A percentile compares a stretch with the other conserved stretches of the same genome.
These are phyloP conservation scores for Caprella mutica DNA, from an alignment of 2,888 invertebrate species.

Conservation along the genomic window DNA sequence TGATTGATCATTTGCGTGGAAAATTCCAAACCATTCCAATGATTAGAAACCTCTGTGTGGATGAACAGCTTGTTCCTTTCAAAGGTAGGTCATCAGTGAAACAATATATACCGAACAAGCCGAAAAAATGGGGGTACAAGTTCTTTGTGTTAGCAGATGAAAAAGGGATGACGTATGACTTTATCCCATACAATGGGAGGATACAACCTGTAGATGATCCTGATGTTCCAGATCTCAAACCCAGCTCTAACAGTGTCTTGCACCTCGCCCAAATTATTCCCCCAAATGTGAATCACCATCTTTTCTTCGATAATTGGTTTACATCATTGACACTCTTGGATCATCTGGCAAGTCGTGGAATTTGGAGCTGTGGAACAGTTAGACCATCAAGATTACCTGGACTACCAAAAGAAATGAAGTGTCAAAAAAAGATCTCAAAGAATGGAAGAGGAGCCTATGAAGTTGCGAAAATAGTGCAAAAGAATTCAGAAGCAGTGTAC, in stretches of 20 bases:
- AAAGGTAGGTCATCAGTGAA: background rate
- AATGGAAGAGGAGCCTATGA: constrained; percentile 10
- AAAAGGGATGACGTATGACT: constrained; percentile 9
- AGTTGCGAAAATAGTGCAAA: too few species aligned
- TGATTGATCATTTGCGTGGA: background rate
- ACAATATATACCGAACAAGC: constrained; percentile 9
- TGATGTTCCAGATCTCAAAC: constrained; percentile 4
- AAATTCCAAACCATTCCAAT: constrained; percentile 7
- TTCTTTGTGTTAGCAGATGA: constrained; percentile 8
- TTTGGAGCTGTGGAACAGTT: constrained; percentile 13
- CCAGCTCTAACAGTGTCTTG: constrained; percentile 8
- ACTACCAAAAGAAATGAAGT: background rate
- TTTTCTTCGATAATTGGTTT: constrained; percentile 6
- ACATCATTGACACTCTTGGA: constrained; percentile 1
- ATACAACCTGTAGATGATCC: constrained; percentile 10
- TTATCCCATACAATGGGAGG: constrained; percentile 14
- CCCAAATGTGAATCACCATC: background rate
- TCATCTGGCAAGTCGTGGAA: constrained; percentile 3
- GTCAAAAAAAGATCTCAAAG: constrained; percentile 3
- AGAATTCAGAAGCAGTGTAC: too few species aligned
- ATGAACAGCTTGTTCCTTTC: constrained; percentile 14
- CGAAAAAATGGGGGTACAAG: constrained; percentile 8
- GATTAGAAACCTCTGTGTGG: background rate
- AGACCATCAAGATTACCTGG: constrained; percentile 3
- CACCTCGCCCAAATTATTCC: constrained; percentile 10